Base-by-base conservation (phyloP, 2,113 vertebrate species). In the Verasper variegatus region DNA sequence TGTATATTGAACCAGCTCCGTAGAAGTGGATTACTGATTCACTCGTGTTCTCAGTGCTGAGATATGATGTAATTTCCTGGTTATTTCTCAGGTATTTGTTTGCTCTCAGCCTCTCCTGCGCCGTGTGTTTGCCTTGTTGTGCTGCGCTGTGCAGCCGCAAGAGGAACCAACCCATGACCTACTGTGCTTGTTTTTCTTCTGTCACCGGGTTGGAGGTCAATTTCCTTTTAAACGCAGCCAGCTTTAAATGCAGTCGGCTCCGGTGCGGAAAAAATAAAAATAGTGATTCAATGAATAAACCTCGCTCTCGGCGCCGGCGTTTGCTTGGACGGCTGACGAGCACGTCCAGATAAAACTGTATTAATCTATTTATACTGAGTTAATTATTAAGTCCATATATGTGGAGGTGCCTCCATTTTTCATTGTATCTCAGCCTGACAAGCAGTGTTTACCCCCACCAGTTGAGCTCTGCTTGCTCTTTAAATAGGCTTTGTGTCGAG, bases 401-500 rank as follows among this genome's bases (percentile, higher is more conserved):
- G 83, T 81, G 72, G 69, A 76, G 70, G 83, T 74, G 71, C 72
- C 70, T 83, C 58, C 57, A 60, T 85, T 88, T 86, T 82, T 86
- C 84, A 86, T 87, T 89, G 77, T 73, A 60, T 85, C 62, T 69
- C 62, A 13, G 76, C 45, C 62, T 82, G 85, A 84, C 88, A 77
- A 70, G 76, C 78, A 59, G 55, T 85, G 88, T 92, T 92, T 89
- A 91, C 87, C 83, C 73, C 86, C 87, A 89, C 88, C 86, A 83
- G 90, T 89, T 89, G 87, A 87, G 84, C 80, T 66, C 77, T 64
- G 81, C 84, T 76, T 82, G 84, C 84, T 90, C 88, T 91, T 90
- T 93, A 91, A 89, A 90, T 85, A 90, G 83, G 89, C 91, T 91
- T 92, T 92, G 90, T 93, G 89, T 85, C 56, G 83, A 82, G 86